Conservation (phyloP, 2,888 invertebrate species). For the Cloeon dipterum region DNA sequence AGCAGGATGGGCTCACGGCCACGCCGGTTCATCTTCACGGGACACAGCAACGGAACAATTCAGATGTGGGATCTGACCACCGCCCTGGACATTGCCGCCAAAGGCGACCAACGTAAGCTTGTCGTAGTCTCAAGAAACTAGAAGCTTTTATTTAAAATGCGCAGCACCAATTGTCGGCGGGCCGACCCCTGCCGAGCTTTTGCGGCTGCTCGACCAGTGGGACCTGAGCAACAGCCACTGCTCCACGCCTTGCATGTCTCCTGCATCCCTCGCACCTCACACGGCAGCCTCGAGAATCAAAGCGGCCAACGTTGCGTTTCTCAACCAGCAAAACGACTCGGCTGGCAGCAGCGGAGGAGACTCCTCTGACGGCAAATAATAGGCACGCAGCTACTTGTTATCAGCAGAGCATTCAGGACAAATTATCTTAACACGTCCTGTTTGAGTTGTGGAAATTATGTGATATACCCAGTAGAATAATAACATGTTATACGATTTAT, state of each 20-base stretch:
- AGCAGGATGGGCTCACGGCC: conserved; percentile 78
- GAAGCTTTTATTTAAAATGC: too few species aligned
- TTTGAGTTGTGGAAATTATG: too few species aligned
- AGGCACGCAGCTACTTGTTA: too few species aligned
- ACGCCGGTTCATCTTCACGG: conserved; percentile 71
- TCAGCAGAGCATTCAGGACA: too few species aligned
- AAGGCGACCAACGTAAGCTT: conserved; percentile 17
- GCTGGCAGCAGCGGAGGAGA: not conserved
- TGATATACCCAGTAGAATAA: too few species aligned
- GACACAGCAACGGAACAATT: conserved; percentile 76
- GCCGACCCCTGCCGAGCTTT: conserved; percentile 77
- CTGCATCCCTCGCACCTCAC: conserved; percentile 31
- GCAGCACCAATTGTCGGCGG: conserved; percentile 46
- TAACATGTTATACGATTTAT: too few species aligned
- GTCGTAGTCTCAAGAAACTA: too few species aligned
- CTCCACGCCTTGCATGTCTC: conserved; percentile 59
- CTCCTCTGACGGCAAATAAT: too few species aligned
- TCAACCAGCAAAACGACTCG: conserved; percentile 10
- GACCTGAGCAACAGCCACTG: conserved; percentile 64
- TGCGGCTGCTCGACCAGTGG: conserved; percentile 79
- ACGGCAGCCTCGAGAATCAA: conserved; percentile 18
- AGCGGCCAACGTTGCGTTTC: conserved; percentile 14
- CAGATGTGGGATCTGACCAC: conserved; percentile 99
- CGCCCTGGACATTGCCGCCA: conserved; percentile 53
- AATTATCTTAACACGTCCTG: too few species aligned